A percentile compares a stretch with the other conserved stretches of the same genome.
Conservation (phyloP, 2,888 invertebrate genomes). For the Nymphalis polychloros region DNA sequence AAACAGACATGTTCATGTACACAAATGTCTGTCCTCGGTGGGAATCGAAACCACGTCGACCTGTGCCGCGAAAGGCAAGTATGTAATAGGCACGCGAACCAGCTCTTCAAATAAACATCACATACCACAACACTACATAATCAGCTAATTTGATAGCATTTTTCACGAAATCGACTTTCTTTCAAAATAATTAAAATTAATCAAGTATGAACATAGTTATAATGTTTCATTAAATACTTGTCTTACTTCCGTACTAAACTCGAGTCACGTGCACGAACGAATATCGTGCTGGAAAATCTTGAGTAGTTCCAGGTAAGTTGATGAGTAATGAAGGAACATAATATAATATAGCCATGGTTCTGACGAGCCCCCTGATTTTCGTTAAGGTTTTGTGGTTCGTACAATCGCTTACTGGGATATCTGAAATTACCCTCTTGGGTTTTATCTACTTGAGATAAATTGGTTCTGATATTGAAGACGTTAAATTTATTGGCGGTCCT, state of each 20-base stretch:
- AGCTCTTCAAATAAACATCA: too few relatives aligned
- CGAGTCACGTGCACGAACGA: slow-evolving; percentile 45
- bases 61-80: too few relatives aligned
- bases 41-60: too few relatives aligned
- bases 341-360: slow-evolving; percentile 36
- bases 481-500: slow-evolving; percentile 24
- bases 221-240: too few relatives aligned
- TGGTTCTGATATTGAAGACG: slow-evolving; percentile 27
- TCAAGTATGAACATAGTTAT: too few relatives aligned
- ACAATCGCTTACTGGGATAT: slow-evolving; percentile 30
- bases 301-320: slow-evolving; percentile 47
- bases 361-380: slow-evolving; percentile 37
- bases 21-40: too few relatives aligned
- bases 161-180: too few relatives aligned
- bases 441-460: slow-evolving; percentile 34
- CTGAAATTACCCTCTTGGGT: slow-evolving; percentile 37
- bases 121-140: too few relatives aligned
- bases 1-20: too few relatives aligned
- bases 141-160: too few relatives aligned
- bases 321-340: slow-evolving; percentile 46
- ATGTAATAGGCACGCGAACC: too few relatives aligned
- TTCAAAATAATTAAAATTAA: too few relatives aligned
- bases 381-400: slow-evolving; percentile 37
- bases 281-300: slow-evolving; percentile 46
- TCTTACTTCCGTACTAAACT: slow-evolving; percentile 11